Evolutionary conservation across 2,888 invertebrate species (phyloP).

Genomic region (Cheilosia pagana): DNA sequence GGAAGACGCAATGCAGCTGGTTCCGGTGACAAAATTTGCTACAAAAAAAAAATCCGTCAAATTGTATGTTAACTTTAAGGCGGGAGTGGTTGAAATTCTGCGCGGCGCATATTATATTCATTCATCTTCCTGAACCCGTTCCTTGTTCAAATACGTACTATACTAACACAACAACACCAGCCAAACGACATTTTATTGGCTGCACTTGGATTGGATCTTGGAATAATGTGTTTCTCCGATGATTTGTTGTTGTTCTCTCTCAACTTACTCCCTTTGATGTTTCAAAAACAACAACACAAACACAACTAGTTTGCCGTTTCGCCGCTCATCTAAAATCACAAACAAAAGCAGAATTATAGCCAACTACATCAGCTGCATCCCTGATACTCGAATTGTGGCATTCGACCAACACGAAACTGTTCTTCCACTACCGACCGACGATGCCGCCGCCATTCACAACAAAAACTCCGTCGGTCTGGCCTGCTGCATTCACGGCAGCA

Average conservation of each 20-base stretch:
- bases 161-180: no score
- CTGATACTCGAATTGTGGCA: slow-evolving; percentile 82
- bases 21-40: no score
- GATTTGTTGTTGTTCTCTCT: not conserved
- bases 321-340: slow-evolving; percentile 74
- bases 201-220: no score
- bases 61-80: no score
- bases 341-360: slow-evolving; percentile 74
- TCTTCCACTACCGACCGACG: slow-evolving; percentile 76
- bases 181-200: no score
- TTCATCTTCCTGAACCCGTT: no score
- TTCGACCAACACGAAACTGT: slow-evolving; percentile 84
- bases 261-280: not conserved
- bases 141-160: no score
- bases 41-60: no score
- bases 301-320: slow-evolving; percentile 25
- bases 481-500: not conserved
- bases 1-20: no score
- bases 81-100: no score
- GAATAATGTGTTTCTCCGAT: no score
- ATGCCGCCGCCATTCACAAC: slow-evolving; percentile 19
- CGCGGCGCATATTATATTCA: no score
- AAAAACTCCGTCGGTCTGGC: not conserved
- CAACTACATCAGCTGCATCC: slow-evolving; percentile 77
- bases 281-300: slow-evolving; percentile 36